phyloP scores from a whole-genome alignment of 2,797 vertebrate species.

The Lepus townsendii region DNA sequence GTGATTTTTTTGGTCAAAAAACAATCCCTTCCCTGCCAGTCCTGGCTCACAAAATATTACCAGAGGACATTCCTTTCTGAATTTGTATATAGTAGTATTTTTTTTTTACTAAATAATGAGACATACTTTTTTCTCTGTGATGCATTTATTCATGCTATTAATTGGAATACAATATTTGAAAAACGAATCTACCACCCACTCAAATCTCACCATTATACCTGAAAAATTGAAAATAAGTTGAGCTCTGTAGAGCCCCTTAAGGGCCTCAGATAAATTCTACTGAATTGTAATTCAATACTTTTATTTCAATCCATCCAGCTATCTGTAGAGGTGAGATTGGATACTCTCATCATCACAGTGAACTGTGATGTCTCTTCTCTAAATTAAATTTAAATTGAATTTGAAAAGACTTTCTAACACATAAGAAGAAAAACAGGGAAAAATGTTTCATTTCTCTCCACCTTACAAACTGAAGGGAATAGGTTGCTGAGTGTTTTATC shows the following conservation, averaged over 20 bases:
- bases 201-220: background rate
- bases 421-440: conserved; percentile 1
- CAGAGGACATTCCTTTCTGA: background rate
- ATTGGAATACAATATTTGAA: background rate
- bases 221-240: background rate
- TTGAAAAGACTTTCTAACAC: conserved; percentile 7
- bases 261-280: conserved; percentile 7
- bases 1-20: background rate
- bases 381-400: conserved; percentile 71
- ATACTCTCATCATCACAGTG: background rate
- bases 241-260: background rate
- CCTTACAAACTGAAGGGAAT: conserved; percentile 51
- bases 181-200: background rate
- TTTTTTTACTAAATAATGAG: background rate
- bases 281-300: conserved; percentile 54
- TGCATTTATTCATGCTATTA: background rate
- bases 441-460: conserved; percentile 21
- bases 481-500: conserved; percentile 31
- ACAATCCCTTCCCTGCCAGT: fast-evolving
- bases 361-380: conserved; percentile 4
- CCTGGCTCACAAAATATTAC: background rate
- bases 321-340: background rate
- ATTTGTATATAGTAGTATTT: background rate
- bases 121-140: background rate
- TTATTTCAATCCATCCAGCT: conserved; percentile 42